Percentiles rank a stretch among this genome's conserved stretches.
Conservation (phyloP, 1,140 invertebrate genomes). For the Ostrea edulis region DNA sequence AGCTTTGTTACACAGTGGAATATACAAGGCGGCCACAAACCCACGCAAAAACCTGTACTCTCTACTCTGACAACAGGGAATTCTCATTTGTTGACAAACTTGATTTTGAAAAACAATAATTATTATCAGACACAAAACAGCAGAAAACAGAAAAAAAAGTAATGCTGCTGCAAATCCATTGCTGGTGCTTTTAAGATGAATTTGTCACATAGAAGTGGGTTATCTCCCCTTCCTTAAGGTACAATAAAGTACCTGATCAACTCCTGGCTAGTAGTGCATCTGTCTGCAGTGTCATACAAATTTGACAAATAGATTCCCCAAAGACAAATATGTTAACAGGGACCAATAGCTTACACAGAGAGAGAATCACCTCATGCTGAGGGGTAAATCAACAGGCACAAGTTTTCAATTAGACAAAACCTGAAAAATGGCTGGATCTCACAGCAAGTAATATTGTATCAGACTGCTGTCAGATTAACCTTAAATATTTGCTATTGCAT, state of each 20-base stretch:
- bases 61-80: not conserved
- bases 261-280: not conserved
- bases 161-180: not conserved
- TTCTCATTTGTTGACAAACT: conserved; percentile 12
- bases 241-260: conserved; percentile 1
- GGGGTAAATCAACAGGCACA: conserved; percentile 30
- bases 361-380: conserved; percentile 14
- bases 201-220: not conserved
- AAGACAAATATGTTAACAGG: conserved; percentile 37
- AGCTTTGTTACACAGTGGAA: conserved; percentile 21
- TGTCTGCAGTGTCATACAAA: conserved; percentile 18
- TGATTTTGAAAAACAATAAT: not conserved
- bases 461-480: conserved; percentile 6
- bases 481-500: not conserved
- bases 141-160: not conserved
- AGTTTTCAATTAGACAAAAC: conserved; percentile 32
- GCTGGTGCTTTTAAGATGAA: not conserved
- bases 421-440: conserved; percentile 20
- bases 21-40: not conserved
- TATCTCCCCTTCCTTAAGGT: conserved; percentile 11
- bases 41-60: not conserved
- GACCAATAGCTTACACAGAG: conserved; percentile 17
- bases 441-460: not conserved
- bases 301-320: conserved; percentile 31
- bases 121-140: not conserved